Evolutionary conservation across 1,140 invertebrate genomes (phyloP).

Genomic region (Sarcophaga peregrina): DNA sequence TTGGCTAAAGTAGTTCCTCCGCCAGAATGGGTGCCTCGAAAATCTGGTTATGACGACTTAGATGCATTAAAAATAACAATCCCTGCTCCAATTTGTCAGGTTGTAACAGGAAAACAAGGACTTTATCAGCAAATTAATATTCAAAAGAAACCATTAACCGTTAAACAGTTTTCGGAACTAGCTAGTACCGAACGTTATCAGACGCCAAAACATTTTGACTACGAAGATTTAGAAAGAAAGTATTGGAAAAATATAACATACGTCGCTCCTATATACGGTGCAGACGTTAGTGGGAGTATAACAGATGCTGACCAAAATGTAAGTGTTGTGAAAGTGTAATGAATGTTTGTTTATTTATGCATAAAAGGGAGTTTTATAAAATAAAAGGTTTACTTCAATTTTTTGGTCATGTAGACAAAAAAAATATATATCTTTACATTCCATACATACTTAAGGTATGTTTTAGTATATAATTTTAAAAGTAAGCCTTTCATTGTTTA

Average conservation of each 20-base stretch:
- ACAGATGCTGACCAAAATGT: conserved; percentile 82
- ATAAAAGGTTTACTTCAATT: conserved; percentile 1
- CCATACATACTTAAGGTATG: too few relatives aligned
- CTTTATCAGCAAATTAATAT: conserved; percentile 97
- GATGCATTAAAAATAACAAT: conserved; percentile 84
- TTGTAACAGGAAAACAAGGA: conserved; percentile 86
- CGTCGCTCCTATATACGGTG: conserved; percentile 93
- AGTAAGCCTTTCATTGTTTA: conserved; percentile 1
- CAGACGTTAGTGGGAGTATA: conserved; percentile 96
- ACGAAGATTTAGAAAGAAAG: conserved; percentile 95
- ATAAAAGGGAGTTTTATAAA: neutral
- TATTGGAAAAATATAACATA: conserved; percentile 98
- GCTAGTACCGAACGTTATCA: conserved; percentile 84
- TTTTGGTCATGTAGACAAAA: neutral
- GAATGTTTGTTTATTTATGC: neutral
- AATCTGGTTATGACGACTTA: conserved; percentile 82
- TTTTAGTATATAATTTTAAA: neutral
- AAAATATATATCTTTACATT: too few relatives aligned
- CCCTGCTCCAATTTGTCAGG: conserved; percentile 92
- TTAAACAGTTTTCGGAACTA: conserved; percentile 88
- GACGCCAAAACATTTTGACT: conserved; percentile 89
- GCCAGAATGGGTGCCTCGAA: conserved; percentile 89
- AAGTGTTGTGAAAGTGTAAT: conserved; percentile 49
- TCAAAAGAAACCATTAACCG: conserved; percentile 91
- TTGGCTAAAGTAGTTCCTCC: conserved; percentile 97